Conservation (phyloP, 2,888 invertebrate genomes). For the Homarus gammarus region DNA sequence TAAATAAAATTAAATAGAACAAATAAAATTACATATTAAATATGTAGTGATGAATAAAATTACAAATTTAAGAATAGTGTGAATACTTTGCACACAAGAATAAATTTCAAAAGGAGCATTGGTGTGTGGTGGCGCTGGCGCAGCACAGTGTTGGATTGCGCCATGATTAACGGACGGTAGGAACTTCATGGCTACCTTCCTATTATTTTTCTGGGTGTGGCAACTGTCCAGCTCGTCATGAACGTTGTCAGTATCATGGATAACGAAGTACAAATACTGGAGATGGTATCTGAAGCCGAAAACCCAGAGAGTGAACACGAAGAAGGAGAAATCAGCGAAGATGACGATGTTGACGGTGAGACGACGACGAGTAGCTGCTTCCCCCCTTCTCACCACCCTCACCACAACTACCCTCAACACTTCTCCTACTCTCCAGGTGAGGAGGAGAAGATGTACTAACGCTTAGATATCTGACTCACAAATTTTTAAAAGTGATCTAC, state of each 20-base stretch:
- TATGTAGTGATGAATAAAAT: too few species aligned
- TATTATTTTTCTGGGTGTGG: not conserved
- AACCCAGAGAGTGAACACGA: slow-evolving; percentile 43
- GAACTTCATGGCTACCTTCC: too few species aligned
- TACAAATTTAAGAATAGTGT: too few species aligned
- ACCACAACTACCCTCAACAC: not conserved
- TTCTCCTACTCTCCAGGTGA: slow-evolving; percentile 8
- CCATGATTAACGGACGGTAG: too few species aligned
- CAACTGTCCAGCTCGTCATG: not conserved
- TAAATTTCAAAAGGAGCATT: too few species aligned
- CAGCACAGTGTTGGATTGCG: too few species aligned
- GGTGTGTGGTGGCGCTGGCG: too few species aligned
- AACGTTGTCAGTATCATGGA: too few species aligned
- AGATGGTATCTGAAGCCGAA: slow-evolving; percentile 11
- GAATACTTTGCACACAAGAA: too few species aligned
- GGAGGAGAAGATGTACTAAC: not conserved
- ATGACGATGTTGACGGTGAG: slow-evolving; percentile 43
- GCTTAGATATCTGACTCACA: not conserved
- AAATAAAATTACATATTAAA: too few species aligned
- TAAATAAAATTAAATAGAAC: too few species aligned
- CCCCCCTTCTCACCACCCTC: not conserved
- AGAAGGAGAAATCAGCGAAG: slow-evolving; percentile 51
- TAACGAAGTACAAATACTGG: slow-evolving; percentile 5
- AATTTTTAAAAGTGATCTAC: not conserved
- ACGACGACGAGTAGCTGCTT: not conserved